phyloP scores from a whole-genome alignment of 2,113 vertebrate genomes.

The Hiodon tergisus region DNA sequence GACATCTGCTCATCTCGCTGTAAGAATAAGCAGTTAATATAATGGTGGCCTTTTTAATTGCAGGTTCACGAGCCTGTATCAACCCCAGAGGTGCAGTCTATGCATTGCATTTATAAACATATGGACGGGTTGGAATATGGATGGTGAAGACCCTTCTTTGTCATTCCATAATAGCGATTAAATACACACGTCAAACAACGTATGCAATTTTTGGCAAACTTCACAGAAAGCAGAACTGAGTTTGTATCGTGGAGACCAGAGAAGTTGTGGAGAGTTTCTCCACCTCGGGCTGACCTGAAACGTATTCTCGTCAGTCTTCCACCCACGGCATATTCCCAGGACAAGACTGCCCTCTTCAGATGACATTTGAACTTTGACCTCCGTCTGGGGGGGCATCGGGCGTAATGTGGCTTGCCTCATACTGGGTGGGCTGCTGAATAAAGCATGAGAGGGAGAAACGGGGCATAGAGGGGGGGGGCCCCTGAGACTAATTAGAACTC shows the following conservation, averaged over 20 bases:
- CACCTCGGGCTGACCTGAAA: constrained; percentile 10
- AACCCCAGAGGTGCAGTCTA: too few relatives aligned
- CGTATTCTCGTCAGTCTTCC: not conserved
- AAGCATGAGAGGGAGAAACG: constrained; percentile 39
- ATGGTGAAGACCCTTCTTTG: too few relatives aligned
- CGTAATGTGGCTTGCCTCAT: constrained; percentile 30
- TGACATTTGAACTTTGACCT: constrained; percentile 41
- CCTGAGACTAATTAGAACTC: constrained; percentile 45
- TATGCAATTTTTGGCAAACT: too few relatives aligned
- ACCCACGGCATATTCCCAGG: constrained; percentile 2
- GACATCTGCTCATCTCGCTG: not conserved
- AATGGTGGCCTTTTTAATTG: too few relatives aligned
- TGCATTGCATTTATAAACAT: too few relatives aligned
- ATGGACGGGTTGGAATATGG: too few relatives aligned
- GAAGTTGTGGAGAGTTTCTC: too few relatives aligned
- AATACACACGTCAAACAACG: too few relatives aligned
- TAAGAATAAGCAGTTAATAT: not conserved
- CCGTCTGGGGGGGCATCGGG: constrained; percentile 12
- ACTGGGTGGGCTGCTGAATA: constrained; percentile 41
- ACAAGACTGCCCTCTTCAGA: constrained; percentile 24
- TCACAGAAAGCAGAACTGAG: too few relatives aligned
- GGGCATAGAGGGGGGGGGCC: constrained; percentile 29
- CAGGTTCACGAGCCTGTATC: too few relatives aligned
- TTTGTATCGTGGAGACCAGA: too few relatives aligned
- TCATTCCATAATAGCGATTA: too few relatives aligned